These are phyloP conservation scores for Tyrannus savana DNA, from an alignment of 2,113 vertebrate species.

Conservation along the genomic window DNA sequence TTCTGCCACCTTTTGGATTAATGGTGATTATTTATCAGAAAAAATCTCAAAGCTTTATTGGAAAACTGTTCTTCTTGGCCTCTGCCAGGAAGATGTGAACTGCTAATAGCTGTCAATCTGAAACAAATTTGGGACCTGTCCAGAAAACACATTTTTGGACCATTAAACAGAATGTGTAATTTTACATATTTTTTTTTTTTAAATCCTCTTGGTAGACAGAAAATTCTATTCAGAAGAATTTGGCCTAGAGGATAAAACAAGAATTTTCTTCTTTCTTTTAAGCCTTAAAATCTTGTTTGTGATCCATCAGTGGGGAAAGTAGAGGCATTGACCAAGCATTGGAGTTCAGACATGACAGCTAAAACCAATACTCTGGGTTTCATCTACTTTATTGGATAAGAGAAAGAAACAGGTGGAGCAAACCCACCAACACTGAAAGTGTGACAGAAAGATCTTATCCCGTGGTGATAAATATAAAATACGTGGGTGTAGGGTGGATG, in stretches of 20 bases:
- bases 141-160: background rate
- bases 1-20: conserved; percentile 27
- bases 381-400: background rate
- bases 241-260: background rate
- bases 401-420: background rate
- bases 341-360: background rate
- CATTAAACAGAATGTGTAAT: background rate
- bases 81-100: background rate
- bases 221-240: background rate
- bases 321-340: background rate
- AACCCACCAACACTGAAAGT: background rate
- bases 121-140: background rate
- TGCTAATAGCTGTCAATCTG: conserved; percentile 11
- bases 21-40: conserved; percentile 12
- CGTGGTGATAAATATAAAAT: background rate
- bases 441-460: background rate
- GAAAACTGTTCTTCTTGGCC: conserved; percentile 3
- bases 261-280: background rate
- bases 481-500: background rate
- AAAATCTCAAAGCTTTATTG: conserved; percentile 5
- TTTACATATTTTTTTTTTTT: background rate
- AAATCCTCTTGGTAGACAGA: background rate
- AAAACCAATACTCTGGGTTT: background rate
- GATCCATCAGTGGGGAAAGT: background rate
- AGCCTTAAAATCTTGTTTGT: background rate